Evolutionary conservation across 2,797 vertebrate species (phyloP).

Genomic region (Bucorvus abyssinicus): DNA sequence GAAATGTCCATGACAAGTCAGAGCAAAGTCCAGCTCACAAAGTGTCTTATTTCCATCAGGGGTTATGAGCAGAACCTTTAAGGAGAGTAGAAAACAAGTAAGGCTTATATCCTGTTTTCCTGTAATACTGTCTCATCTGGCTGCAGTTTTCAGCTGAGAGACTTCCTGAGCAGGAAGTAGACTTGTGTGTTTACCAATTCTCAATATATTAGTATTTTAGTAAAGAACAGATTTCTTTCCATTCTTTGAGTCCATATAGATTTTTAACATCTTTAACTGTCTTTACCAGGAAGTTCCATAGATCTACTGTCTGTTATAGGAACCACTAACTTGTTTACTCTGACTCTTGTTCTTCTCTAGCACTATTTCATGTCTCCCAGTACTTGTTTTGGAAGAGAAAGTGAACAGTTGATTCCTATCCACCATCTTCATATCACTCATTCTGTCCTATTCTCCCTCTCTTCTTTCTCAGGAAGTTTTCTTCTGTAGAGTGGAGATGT

Average conservation of each 20-base stretch:
- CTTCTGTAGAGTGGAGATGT: background rate
- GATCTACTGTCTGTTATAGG: background rate
- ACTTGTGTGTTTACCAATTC: background rate
- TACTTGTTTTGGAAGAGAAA: background rate
- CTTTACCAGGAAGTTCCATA: background rate
- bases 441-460: background rate
- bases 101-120: background rate
- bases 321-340: background rate
- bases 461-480: background rate
- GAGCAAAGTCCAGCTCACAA: background rate
- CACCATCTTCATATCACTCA: background rate
- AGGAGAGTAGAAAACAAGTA: background rate
- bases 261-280: background rate
- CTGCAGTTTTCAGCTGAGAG: background rate
- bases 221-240: background rate
- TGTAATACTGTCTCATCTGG: background rate
- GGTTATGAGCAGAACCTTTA: background rate
- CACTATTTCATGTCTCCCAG: background rate
- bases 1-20: background rate
- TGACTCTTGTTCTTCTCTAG: background rate
- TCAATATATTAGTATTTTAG: background rate
- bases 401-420: background rate
- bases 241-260: background rate
- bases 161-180: background rate
- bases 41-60: background rate